phyloP scores from a whole-genome alignment of 2,797 vertebrate genomes.

The Enteromius fasciolatus region DNA sequence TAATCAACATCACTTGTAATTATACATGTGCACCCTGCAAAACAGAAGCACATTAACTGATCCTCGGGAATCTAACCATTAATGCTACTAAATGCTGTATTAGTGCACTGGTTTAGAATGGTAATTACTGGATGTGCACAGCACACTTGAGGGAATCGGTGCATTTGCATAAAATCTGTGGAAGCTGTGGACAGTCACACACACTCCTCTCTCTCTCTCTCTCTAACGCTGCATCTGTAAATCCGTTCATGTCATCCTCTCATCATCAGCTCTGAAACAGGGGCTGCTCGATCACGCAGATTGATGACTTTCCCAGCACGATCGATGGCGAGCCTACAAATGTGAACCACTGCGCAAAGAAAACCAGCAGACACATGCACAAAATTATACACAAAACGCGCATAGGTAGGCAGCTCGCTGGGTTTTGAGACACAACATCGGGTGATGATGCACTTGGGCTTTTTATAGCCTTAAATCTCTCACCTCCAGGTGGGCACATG shows the following conservation, averaged over 20 bases:
- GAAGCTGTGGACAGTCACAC: neutral
- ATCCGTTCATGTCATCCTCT: slow-evolving; percentile 13
- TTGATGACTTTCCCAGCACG: slow-evolving; percentile 43
- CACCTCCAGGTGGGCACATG: slow-evolving; percentile 97
- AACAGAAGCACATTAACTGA: neutral
- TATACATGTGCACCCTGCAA: neutral
- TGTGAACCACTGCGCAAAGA: slow-evolving; percentile 31
- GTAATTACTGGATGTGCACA: slow-evolving; percentile 21
- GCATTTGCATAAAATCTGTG: slow-evolving; percentile 32
- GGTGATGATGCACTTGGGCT: slow-evolving; percentile 2
- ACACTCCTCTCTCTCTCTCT: slow-evolving; percentile 1
- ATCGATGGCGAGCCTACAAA: slow-evolving; percentile 37
- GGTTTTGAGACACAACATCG: slow-evolving; percentile 4
- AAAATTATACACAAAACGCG: neutral
- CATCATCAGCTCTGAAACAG: slow-evolving; percentile 18
- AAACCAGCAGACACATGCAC: slow-evolving; percentile 15
- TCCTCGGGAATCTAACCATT: slow-evolving; percentile 1
- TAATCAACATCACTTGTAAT: neutral
- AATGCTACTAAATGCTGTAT: slow-evolving; percentile 8
- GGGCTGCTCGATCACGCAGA: slow-evolving; percentile 45
- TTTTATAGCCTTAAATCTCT: slow-evolving; percentile 60
- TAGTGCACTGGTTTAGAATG: slow-evolving; percentile 1
- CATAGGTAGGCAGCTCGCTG: neutral
- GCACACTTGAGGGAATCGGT: slow-evolving; percentile 10
- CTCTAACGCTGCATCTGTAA: slow-evolving; percentile 31